A percentile compares a stretch with the other conserved stretches of the same genome.
Evolutionary conservation across 2,113 vertebrate genomes (phyloP).

Genomic region (Percopsis transmontana): DNA sequence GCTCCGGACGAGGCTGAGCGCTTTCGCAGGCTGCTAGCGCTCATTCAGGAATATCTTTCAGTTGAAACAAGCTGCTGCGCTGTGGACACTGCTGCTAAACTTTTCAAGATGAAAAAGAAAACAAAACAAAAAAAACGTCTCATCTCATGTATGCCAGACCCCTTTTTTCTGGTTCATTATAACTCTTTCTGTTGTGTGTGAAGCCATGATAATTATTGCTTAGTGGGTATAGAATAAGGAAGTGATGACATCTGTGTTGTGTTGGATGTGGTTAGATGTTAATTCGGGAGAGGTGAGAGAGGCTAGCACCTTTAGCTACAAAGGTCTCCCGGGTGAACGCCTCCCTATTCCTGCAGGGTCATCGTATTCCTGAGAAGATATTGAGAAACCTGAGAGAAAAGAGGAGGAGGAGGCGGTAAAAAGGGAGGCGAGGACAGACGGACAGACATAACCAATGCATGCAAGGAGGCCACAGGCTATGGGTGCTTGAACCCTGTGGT

Average conservation of each 20-base stretch:
- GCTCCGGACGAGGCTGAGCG: constrained; percentile 71
- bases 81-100: constrained; percentile 51
- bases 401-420: neutral
- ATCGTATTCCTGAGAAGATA: constrained; percentile 39
- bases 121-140: neutral
- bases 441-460: constrained; percentile 49
- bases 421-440: constrained; percentile 32
- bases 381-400: constrained; percentile 29
- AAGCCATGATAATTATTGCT: constrained; percentile 13
- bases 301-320: constrained; percentile 57
- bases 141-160: constrained; percentile 5
- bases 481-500: constrained; percentile 72
- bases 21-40: constrained; percentile 57
- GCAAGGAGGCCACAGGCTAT: constrained; percentile 61
- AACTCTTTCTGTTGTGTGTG: constrained; percentile 15
- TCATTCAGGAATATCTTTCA: constrained; percentile 66
- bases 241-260: constrained; percentile 52
- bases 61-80: constrained; percentile 57
- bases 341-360: constrained; percentile 47
- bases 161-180: neutral
- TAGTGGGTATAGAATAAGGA: constrained; percentile 19
- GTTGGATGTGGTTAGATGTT: constrained; percentile 63
- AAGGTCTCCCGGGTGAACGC: constrained; percentile 56
- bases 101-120: constrained; percentile 55
- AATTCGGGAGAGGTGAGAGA: constrained; percentile 59